Base-by-base conservation (phyloP, 2,888 invertebrate genomes). In the Macaria liturata region DNA sequence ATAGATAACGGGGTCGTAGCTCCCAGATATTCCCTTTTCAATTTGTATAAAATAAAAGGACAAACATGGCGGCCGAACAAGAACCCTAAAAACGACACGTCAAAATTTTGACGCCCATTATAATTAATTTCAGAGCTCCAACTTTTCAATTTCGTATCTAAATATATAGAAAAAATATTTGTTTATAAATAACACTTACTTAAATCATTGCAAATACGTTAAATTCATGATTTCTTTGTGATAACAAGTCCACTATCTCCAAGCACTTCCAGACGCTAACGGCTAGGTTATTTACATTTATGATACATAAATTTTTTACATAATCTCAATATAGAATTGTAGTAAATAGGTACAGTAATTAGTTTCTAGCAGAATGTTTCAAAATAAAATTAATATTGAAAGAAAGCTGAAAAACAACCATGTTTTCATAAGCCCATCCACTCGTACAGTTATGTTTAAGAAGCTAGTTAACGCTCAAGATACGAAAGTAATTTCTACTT, bases 401-500 rank as follows among this genome's bases (percentile, higher is more conserved):
- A 73, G 79, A 84, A 90, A 86, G 84, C 91, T 91, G 91, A 91
- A 91, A 91, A 90, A 91, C 89, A 91, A 91, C 90, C 90, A 91
- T 91, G 84, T 90, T 89, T 90, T 88, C 83, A 80, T 85, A 71
- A 76, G 75, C 80, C 79, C 78, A 83, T 84, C 80, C 82, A 83
- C 76, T 62, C 58, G 49, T 54, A 44, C n/a, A 37, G 45, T 6
- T 48, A 46, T 7, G n/a, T 59, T 55, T 60, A 44, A 55, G 30
- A 60, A 40, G 49, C 39, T 7, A 34, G 58, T 52, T 49, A 37
- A 37, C 3, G 4, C 34, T 6, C 34, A 37, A 37, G 20, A 1
- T 20, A 20, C 20, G 20, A 20, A 20, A 20, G 20, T 20, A 20
- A 20, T 20, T 20, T 20, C 20, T 20, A 20, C 20, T 20, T 20